These are phyloP conservation scores for Prunella fulvescens DNA, from an alignment of 2,113 vertebrate species.

Conservation along the genomic window DNA sequence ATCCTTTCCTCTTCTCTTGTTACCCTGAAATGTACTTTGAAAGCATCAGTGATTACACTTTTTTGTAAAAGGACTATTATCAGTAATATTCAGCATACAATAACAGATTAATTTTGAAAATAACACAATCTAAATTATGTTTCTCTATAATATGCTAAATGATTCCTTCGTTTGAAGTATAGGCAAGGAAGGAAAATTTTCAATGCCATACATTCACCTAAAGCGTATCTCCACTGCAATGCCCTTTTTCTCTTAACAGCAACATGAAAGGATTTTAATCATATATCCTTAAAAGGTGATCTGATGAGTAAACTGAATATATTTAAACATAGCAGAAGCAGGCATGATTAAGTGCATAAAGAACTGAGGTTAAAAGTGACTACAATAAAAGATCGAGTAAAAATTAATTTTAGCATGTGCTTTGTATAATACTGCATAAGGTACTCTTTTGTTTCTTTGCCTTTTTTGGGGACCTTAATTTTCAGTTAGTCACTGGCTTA, in stretches of 20 bases:
- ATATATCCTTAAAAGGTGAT: background rate
- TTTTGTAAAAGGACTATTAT: background rate
- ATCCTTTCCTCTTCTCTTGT: background rate
- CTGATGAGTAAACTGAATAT: conserved; percentile 5
- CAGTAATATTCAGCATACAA: background rate
- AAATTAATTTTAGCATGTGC: conserved; percentile 60
- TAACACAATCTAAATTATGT: background rate
- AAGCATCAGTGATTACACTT: background rate
- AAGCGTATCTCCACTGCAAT: background rate
- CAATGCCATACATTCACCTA: background rate
- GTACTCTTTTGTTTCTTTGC: conserved; percentile 62
- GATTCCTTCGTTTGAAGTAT: background rate
- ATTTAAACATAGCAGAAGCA: conserved; percentile 36
- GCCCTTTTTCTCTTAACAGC: background rate
- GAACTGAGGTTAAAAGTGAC: conserved; percentile 29
- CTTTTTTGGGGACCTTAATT: conserved; percentile 52
- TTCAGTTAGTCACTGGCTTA: conserved; percentile 70
- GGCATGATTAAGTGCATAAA: conserved; percentile 38
- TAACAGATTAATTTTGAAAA: background rate
- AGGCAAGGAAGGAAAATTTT: background rate
- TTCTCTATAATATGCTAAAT: background rate
- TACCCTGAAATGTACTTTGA: background rate
- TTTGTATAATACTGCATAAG: conserved; percentile 48
- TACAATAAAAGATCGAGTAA: conserved; percentile 43
- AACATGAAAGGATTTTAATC: conserved; percentile 8